Percentiles rank a stretch among this genome's conserved stretches.
phyloP scores from a whole-genome alignment of 2,113 vertebrate genomes.

The Zootoca vivipara region DNA sequence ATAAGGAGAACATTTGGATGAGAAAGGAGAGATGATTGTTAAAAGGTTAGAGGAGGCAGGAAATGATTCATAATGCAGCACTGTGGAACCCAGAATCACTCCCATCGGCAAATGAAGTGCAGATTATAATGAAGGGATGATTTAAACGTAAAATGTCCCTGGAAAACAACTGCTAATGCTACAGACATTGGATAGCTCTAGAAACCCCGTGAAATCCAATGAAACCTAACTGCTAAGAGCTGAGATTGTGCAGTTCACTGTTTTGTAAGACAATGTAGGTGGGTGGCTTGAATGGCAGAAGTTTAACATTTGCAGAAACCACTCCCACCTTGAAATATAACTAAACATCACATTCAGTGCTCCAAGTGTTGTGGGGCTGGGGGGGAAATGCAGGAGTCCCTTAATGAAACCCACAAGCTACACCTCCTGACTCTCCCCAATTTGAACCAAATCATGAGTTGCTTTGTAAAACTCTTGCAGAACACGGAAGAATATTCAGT shows the following conservation, averaged over 20 bases:
- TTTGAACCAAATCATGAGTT: constrained; percentile 10
- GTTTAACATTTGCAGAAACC: constrained; percentile 50
- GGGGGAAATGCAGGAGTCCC: not conserved
- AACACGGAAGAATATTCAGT: constrained; percentile 25
- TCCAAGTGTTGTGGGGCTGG: not conserved
- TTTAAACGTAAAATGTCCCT: constrained; percentile 47
- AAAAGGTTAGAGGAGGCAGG: constrained; percentile 34
- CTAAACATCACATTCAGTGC: constrained; percentile 13
- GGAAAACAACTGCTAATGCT: constrained; percentile 48
- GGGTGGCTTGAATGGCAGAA: constrained; percentile 49
- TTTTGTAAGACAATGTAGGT: constrained; percentile 16
- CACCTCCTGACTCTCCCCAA: not conserved
- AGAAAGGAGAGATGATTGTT: constrained; percentile 29
- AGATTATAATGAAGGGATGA: constrained; percentile 24
- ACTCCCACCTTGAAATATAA: constrained; percentile 20
- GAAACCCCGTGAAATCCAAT: constrained; percentile 43
- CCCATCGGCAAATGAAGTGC: not conserved
- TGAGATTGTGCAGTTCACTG: constrained; percentile 40
- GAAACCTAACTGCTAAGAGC: constrained; percentile 30
- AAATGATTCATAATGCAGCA: not conserved
- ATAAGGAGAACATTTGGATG: constrained; percentile 37
- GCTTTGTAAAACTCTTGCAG: constrained; percentile 29
- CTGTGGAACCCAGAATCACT: constrained; percentile 33
- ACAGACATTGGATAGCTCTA: constrained; percentile 2
- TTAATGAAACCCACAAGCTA: not conserved